Base-by-base conservation (phyloP, 2,113 vertebrate species). In the Tetrax tetrax region DNA sequence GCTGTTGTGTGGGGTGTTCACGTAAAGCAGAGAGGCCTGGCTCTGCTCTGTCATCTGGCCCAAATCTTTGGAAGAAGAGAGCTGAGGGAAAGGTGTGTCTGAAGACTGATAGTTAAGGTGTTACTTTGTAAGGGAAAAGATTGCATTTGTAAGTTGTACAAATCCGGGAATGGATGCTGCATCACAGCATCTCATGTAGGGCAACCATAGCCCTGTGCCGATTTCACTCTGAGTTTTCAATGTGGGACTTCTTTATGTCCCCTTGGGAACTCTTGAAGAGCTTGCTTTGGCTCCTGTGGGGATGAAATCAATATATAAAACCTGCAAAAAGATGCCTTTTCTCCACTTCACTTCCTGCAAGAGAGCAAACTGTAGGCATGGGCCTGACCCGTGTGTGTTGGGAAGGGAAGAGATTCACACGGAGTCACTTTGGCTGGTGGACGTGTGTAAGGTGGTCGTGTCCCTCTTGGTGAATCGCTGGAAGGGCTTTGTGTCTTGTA, bases 381-480 rank as follows among this genome's bases (percentile, higher is more conserved):
- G 22, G 22, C 20, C 23, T 0, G 1, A 12, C 19, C 27, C 3
- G 0, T 16, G 21, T 25, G 3, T 41, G 27, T 10, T 23, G 35
- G 56, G 47, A 86, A 86, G 29, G 43, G 56, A 51, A 3, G 47
- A 63, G 51, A 14, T 25, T 75, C 53, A 20, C 5, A 0, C 0
- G 2, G 51, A 28, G 22, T 65, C 33, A 29, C 4, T 31, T 47
- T 29, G 74, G 87, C 29, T 47, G 37, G 45, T 27, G 38, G n/a
- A 20, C 43, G 38, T 33, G 33, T 11, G 2, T 0, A 16, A 21
- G 16, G 43, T 1, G 5, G 47, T 16, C 1, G 0, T 19, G 64
- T 24, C 33, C 21, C 24, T 63, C 14, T 7, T 0, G 0, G 16
- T 22, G 54, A 41, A 6, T 6, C 0, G 0, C 29, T 38, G 70